These are phyloP conservation scores for Lypha dubia DNA, from an alignment of 2,888 invertebrate genomes.

Conservation along the genomic window DNA sequence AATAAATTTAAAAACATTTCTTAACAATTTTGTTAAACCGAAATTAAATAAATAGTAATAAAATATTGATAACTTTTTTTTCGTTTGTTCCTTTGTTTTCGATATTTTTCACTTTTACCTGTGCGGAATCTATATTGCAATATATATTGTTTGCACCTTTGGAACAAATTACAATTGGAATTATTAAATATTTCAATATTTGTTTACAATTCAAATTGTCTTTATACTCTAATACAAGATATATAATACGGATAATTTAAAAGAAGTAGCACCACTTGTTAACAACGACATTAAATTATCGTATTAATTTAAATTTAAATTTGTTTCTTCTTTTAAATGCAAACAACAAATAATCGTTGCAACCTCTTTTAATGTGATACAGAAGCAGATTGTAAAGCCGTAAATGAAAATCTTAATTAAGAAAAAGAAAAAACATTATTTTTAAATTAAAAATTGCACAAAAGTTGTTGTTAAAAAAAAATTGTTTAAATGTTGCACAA, in stretches of 20 bases:
- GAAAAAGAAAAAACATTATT: background rate
- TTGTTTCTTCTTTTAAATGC: too few species aligned
- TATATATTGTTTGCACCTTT: constrained; percentile 8
- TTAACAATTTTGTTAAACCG: constrained; percentile 61
- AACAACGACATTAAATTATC: constrained; percentile 1
- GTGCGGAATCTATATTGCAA: constrained; percentile 18
- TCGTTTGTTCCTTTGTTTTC: constrained; percentile 2
- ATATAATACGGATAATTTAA: background rate
- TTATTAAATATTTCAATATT: background rate
- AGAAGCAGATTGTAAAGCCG: background rate
- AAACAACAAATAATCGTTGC: too few species aligned
- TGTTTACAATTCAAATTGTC: constrained; percentile 12
- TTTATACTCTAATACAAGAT: background rate
- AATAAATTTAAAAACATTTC: constrained; percentile 31
- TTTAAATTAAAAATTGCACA: background rate
- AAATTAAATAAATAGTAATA: constrained; percentile 59
- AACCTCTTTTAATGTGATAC: too few species aligned
- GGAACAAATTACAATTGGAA: background rate
- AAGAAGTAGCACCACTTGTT: background rate
- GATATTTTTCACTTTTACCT: constrained; percentile 21
- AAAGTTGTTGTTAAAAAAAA: background rate
- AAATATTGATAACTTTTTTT: constrained; percentile 16
- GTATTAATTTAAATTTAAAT: constrained; percentile 4
- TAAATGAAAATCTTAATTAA: too few species aligned
- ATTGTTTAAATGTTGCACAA: background rate